Evolutionary conservation across 2,888 invertebrate genomes (phyloP), one percentile per base, ranked within the genome.

Genomic region (Phortica okadai): DNA sequence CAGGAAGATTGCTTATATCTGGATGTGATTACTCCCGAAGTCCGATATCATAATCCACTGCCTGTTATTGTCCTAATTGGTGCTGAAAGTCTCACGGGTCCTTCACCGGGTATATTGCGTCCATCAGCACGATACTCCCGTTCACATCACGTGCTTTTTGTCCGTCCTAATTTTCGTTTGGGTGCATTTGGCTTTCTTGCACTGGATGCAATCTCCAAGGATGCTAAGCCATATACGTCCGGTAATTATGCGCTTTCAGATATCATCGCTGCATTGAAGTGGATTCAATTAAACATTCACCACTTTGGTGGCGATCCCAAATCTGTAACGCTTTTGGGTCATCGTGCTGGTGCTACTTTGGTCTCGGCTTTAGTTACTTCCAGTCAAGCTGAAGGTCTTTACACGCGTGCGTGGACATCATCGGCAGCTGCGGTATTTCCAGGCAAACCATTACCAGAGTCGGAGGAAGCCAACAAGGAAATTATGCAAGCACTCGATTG

Each of bases 231-330:
- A 0, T 93, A 93, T 44, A 94, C 95, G 0, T 96, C 97, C 0
- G 97, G 97, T 45, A 97, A 97, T 90, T 97, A 97, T 88, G 97
- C 95, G 0, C 93, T 97, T 0, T 95, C 95, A 1, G 97, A 97
- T 88, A 94, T 97, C 77, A 89, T 97, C 14, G 94, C 93, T 0
- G 96, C 94, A 0, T 92, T 97, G 21, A 93, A 94, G 77, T 97
- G 97, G 97, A 94, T 97, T 1, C 93, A 96, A 78, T 91, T 94
- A 81, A 97, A 97, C 89, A 96, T 97, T 67, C 94, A 94, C 76
- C 94, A 96, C 89, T 97, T 97, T 87, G 97, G 97, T 0, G 97
- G 97, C 0, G 95, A 97, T 89, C 93, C 94, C 0, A 92, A 93
- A 0, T 93, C 95, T 3, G 96, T 98, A 0, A 97, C 97, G 0